Percentiles rank a stretch among this genome's conserved stretches.
These are phyloP conservation scores for Spicauda simplicius DNA, from an alignment of 2,888 invertebrate genomes.

Conservation along the genomic window DNA sequence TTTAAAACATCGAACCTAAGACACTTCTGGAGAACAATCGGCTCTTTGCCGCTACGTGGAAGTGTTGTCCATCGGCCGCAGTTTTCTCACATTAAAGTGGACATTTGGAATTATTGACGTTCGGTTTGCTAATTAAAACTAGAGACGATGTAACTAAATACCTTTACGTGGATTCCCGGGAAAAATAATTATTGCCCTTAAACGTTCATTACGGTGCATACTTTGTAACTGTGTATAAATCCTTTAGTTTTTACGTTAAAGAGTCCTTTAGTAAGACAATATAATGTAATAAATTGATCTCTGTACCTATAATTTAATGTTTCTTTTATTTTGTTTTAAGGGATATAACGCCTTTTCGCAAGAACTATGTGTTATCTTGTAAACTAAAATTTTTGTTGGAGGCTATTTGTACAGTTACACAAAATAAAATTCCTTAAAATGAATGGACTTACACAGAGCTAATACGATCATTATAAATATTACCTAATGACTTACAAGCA, in stretches of 20 bases:
- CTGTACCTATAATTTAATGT: no score
- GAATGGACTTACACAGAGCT: no score
- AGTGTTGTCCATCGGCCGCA: slow-evolving; percentile 49
- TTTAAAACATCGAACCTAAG: neutral
- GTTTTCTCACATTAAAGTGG: slow-evolving; percentile 66
- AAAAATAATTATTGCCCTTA: slow-evolving; percentile 41
- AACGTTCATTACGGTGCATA: slow-evolving; percentile 18
- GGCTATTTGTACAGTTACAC: no score
- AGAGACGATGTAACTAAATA: slow-evolving; percentile 31
- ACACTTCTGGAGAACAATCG: slow-evolving; percentile 12
- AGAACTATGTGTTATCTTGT: no score
- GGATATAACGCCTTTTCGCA: no score
- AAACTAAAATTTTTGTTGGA: no score
- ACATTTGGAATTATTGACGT: slow-evolving; percentile 64
- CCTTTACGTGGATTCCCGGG: slow-evolving; percentile 44
- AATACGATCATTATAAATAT: no score
- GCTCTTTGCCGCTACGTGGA: slow-evolving; percentile 54
- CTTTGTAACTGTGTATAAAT: slow-evolving; percentile 24
- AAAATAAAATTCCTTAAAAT: no score
- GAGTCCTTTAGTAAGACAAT: neutral
- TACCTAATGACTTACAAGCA: no score
- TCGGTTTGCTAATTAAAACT: slow-evolving; percentile 64
- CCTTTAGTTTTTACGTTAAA: slow-evolving; percentile 22
- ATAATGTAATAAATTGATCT: neutral
- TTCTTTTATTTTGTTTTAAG: no score